Evolutionary conservation across 1,140 invertebrate genomes (phyloP).

Genomic region (Meloidogyne chitwoodi): DNA sequence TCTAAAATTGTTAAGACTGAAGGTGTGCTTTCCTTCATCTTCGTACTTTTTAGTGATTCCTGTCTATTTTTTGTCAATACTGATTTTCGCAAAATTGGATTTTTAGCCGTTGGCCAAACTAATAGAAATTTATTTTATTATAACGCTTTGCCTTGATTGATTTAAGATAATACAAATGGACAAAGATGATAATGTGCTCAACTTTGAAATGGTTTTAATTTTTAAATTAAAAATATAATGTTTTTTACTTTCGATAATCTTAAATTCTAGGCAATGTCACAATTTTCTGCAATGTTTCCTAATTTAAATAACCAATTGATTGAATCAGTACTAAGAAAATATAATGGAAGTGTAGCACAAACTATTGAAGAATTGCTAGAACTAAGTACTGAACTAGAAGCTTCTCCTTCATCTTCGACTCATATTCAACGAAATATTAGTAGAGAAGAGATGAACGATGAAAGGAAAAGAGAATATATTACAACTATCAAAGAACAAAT

Average conservation of each 20-base stretch:
- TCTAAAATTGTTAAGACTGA: too few relatives aligned
- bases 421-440: neutral
- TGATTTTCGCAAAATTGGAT: too few relatives aligned
- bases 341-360: constrained; percentile 32
- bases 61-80: too few relatives aligned
- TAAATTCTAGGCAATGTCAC: constrained; percentile 40
- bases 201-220: neutral
- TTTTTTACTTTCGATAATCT: neutral
- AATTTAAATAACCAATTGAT: constrained; percentile 20
- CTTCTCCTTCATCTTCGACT: neutral
- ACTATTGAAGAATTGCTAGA: constrained; percentile 38
- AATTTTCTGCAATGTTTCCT: constrained; percentile 42
- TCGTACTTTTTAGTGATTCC: too few relatives aligned
- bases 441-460: neutral
- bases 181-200: neutral
- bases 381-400: neutral
- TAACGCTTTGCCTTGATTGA: too few relatives aligned
- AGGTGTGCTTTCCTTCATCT: too few relatives aligned
- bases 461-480: neutral
- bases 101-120: too few relatives aligned
- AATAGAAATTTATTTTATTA: too few relatives aligned
- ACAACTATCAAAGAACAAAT: neutral
- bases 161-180: neutral
- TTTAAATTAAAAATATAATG: neutral
- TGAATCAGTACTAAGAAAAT: constrained; percentile 32